A percentile compares a stretch with the other conserved stretches of the same genome.
Evolutionary conservation across 2,888 invertebrate genomes (phyloP).

Genomic region (Chymomyza caudatula): DNA sequence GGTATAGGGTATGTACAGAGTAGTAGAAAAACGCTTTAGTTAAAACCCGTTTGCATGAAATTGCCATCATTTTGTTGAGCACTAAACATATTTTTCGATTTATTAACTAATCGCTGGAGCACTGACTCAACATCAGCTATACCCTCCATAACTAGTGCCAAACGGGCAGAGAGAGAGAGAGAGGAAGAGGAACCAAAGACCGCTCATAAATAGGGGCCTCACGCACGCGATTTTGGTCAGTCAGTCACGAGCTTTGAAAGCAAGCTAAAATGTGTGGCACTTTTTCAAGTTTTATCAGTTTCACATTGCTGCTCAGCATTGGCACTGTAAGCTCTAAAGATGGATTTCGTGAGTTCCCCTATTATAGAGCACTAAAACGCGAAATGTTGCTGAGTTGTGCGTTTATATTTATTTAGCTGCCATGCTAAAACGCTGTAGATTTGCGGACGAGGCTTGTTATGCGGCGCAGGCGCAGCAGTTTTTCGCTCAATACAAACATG

Average conservation of each 20-base stretch:
- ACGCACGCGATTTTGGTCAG: background rate
- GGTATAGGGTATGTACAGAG: too few species aligned
- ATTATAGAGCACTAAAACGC: background rate
- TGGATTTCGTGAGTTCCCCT: background rate
- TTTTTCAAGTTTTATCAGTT: background rate
- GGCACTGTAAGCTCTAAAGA: background rate
- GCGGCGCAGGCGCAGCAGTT: conserved; percentile 37
- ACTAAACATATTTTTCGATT: background rate
- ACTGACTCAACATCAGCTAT: background rate
- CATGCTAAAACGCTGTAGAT: conserved; percentile 47
- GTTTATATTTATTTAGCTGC: conserved; percentile 31
- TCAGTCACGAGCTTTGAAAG: background rate
- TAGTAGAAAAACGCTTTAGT: too few species aligned
- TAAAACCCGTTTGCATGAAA: background rate
- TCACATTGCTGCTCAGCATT: background rate
- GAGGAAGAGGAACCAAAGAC: too few species aligned
- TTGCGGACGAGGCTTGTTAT: conserved; percentile 50
- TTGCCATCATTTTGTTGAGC: background rate
- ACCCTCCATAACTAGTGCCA: background rate
- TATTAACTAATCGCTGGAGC: background rate
- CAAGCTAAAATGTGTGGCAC: background rate
- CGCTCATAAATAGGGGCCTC: background rate
- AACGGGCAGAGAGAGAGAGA: too few species aligned
- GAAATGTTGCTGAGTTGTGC: too few species aligned
- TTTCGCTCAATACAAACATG: conserved; percentile 30